Percentiles rank a stretch among this genome's conserved stretches.
Evolutionary conservation across 2,797 vertebrate species (phyloP).

Genomic region (Psittacula echo): DNA sequence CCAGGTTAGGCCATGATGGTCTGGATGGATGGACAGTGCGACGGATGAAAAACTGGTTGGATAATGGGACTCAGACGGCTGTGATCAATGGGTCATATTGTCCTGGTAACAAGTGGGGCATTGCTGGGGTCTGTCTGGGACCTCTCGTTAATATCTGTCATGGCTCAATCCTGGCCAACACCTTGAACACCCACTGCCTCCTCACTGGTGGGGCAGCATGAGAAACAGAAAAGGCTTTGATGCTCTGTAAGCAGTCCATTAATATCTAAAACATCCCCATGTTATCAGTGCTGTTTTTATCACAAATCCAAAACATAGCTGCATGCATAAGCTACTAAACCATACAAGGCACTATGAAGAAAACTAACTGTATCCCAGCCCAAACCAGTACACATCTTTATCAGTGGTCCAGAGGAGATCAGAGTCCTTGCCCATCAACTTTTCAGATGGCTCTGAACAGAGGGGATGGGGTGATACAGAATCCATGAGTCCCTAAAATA

Average conservation of each 20-base stretch:
- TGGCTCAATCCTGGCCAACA: not conserved
- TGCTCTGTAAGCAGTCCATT: not conserved
- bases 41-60: not conserved
- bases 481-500: not conserved
- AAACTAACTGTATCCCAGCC: not conserved
- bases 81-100: not conserved
- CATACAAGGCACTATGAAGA: not conserved
- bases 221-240: not conserved
- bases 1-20: rapidly evolving
- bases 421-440: not conserved
- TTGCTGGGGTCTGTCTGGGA: not conserved
- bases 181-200: not conserved
- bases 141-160: not conserved
- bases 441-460: not conserved
- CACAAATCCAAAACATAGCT: not conserved
- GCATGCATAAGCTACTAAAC: not conserved
- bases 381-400: not conserved
- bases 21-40: not conserved
- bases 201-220: rapidly evolving
- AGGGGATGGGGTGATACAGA: not conserved
- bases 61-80: not conserved
- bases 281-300: not conserved
- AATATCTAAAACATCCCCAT: not conserved
- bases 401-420: not conserved
- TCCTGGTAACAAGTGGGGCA: not conserved